These are phyloP conservation scores for Drosophila erecta DNA, from an alignment of 1,140 invertebrate species.

Conservation along the genomic window DNA sequence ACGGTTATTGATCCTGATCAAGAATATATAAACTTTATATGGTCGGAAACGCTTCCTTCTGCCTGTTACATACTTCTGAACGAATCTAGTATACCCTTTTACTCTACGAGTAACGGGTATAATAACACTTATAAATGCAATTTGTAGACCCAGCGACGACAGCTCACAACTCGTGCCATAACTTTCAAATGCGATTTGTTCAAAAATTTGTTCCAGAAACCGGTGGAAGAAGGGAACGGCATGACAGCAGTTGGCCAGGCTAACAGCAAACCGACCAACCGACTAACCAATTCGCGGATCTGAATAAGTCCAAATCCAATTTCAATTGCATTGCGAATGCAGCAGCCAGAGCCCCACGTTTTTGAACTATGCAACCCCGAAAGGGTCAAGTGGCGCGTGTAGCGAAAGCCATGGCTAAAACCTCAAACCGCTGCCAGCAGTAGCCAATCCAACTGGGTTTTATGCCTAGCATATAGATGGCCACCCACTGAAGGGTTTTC, in stretches of 20 bases:
- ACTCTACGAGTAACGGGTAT: no score
- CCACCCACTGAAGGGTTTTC: conserved; percentile 37
- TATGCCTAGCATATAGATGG: not conserved
- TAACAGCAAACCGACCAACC: conserved; percentile 1
- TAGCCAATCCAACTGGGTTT: not conserved
- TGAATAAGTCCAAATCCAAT: conserved; percentile 48
- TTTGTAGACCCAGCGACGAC: conserved; percentile 27
- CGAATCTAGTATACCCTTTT: no score
- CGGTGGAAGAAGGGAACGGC: conserved; percentile 24
- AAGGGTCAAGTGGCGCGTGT: conserved; percentile 80
- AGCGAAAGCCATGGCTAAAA: conserved; percentile 67
- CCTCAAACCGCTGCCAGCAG: conserved; percentile 28
- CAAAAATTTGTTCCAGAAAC: conserved; percentile 59
- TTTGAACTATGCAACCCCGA: conserved; percentile 65
- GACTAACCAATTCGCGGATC: conserved; percentile 49
- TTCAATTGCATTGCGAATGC: conserved; percentile 62
- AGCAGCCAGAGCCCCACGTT: conserved; percentile 67
- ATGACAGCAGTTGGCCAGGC: conserved; percentile 33
- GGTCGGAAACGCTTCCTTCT: no score
- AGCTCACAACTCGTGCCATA: conserved; percentile 39
- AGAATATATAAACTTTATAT: no score
- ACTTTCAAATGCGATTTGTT: conserved; percentile 75
- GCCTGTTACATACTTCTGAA: no score
- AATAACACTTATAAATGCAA: conserved; percentile 31
- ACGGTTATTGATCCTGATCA: no score